Conservation (phyloP, 1,140 invertebrate genomes). For the Berghia stephanieae region DNA sequence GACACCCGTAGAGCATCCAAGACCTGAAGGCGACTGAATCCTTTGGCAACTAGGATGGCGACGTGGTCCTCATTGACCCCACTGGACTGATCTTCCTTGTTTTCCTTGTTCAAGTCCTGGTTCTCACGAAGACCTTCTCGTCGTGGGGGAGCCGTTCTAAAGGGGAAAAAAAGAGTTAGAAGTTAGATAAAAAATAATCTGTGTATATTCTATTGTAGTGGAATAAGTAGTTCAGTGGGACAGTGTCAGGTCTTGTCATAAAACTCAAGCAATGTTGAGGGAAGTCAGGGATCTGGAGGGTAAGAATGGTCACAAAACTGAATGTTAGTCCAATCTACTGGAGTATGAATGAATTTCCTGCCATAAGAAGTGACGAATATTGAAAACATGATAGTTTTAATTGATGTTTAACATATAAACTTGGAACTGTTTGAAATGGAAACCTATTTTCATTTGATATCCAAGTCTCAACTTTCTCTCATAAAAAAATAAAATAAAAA, state of each 20-base stretch:
- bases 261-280: too few species aligned
- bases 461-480: too few species aligned
- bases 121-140: constrained; percentile 53
- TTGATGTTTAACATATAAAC: too few species aligned
- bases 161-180: not conserved
- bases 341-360: too few species aligned
- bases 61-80: constrained; percentile 93
- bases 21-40: constrained; percentile 88
- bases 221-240: not conserved
- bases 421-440: too few species aligned
- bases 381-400: too few species aligned
- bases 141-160: constrained; percentile 42
- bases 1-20: constrained; percentile 90
- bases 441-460: too few species aligned
- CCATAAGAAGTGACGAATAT: not conserved
- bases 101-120: constrained; percentile 64
- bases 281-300: not conserved
- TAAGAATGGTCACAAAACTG: too few species aligned
- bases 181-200: not conserved
- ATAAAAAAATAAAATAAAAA: too few species aligned
- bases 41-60: constrained; percentile 84
- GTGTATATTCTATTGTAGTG: too few species aligned
- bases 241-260: too few species aligned
- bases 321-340: too few species aligned
- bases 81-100: constrained; percentile 62